A percentile compares a stretch with the other conserved stretches of the same genome.
phyloP scores from a whole-genome alignment of 1,140 invertebrate species.

The Chionoecetes opilio region DNA sequence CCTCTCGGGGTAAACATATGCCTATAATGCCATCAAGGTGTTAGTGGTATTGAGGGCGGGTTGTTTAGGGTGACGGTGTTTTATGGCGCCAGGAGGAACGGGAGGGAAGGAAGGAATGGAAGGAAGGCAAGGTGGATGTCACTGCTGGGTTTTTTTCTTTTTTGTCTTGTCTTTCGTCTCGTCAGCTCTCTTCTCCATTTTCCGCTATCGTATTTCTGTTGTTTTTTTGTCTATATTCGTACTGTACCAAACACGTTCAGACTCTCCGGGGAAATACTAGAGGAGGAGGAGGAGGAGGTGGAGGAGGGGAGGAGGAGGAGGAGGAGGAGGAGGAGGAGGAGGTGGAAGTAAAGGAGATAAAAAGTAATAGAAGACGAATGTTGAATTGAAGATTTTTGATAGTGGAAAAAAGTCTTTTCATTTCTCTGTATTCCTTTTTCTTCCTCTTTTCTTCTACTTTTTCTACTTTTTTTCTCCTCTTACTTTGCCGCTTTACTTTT shows the following conservation, averaged over 20 bases:
- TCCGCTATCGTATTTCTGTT: neutral
- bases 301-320: neutral
- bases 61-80: no score
- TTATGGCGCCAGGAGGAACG: no score
- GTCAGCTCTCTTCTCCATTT: neutral
- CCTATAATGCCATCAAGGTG: no score
- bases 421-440: neutral
- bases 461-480: neutral
- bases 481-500: neutral
- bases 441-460: neutral
- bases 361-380: neutral
- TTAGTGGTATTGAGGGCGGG: no score
- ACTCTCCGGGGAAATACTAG: neutral
- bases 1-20: no score
- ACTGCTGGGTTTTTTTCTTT: no score
- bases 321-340: neutral
- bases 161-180: no score
- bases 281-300: constrained; percentile 6
- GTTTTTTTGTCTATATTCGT: neutral
- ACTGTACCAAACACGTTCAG: neutral
- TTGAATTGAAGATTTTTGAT: neutral
- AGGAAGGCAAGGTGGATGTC: no score
- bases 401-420: neutral
- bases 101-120: no score
- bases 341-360: neutral